Base-by-base conservation (phyloP, 1,140 invertebrate species). In the Habropoda laboriosa region DNA sequence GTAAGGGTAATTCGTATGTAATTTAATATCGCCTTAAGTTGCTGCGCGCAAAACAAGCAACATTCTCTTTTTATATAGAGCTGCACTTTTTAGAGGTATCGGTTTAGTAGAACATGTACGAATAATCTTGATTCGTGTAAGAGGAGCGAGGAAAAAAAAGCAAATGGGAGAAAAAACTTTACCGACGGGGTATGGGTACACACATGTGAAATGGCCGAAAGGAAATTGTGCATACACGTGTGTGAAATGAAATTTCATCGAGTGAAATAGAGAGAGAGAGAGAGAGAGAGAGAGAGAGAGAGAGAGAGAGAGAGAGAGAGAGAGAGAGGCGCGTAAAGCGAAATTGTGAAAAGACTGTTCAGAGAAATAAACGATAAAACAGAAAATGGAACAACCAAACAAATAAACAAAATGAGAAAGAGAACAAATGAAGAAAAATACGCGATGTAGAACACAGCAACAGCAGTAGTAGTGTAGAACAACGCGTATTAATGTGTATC, bases 31-130 rank as follows among this genome's bases (percentile, higher is more conserved):
- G 79, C 73, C 51, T 68, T 73, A 73, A 63, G 77, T 79, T 79
- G 77, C 70, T 79, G 27, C 30, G 70, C 53, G 71, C 60, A 51
- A 49, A 66, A 32, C 16, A 12, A 66, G 60, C 60, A 80, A 80
- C 78, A 30, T 80, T 80, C 58, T 75, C 78, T 80, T 80, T n/a
- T 80, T 80, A 80, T 80, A 80, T 74, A 75, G 71, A 64, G 71
- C 70, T 80, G 70, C 78, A 80, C 76, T 75, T 64, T 66, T 80
- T n/a, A n/a, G n/a, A n/a, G 66, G 71, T 58, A 70, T 60, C 60
- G 49, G 66, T 45, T 58, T n/a, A n/a, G 60, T 79, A 75, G 70
- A 67, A 63, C 35, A 76, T 68, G 30, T n/a, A n/a, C 45, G 79
- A 64, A 76, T 73, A 76, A 80, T 80, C 72, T n/a, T 67, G 49